Evolutionary conservation across 2,797 vertebrate species (phyloP).

Genomic region (Sebastes minor): DNA sequence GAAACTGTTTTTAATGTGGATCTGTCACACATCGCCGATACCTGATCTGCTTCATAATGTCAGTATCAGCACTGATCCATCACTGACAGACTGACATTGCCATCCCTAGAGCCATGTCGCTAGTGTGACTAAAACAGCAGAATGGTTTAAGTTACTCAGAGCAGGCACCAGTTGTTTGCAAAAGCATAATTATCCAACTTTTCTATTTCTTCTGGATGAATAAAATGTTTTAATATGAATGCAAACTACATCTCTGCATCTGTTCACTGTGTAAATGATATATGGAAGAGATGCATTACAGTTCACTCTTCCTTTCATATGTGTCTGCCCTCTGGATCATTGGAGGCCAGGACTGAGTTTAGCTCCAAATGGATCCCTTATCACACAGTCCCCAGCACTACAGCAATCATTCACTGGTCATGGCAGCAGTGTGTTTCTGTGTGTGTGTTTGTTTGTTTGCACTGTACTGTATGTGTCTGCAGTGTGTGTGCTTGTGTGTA

Average conservation of each 20-base stretch:
- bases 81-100: background rate
- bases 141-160: background rate
- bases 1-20: background rate
- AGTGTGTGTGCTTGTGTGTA: conserved; percentile 5
- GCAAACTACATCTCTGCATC: background rate
- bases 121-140: background rate
- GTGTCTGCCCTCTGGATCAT: conserved; percentile 26
- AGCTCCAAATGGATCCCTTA: conserved; percentile 55
- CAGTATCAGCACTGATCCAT: background rate
- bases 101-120: background rate
- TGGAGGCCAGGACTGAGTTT: conserved; percentile 35
- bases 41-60: background rate
- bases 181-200: background rate
- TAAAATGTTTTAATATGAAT: background rate
- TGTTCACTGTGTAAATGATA: conserved; percentile 13
- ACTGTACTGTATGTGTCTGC: background rate
- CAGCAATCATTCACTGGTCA: conserved; percentile 39
- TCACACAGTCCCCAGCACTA: conserved; percentile 39
- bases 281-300: conserved; percentile 22
- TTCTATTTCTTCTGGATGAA: background rate
- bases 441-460: conserved; percentile 6
- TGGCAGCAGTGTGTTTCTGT: conserved; percentile 6
- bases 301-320: conserved; percentile 24
- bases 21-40: background rate
- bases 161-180: background rate